Base-by-base conservation (phyloP, 2,797 vertebrate genomes). In the Esox lucius region DNA sequence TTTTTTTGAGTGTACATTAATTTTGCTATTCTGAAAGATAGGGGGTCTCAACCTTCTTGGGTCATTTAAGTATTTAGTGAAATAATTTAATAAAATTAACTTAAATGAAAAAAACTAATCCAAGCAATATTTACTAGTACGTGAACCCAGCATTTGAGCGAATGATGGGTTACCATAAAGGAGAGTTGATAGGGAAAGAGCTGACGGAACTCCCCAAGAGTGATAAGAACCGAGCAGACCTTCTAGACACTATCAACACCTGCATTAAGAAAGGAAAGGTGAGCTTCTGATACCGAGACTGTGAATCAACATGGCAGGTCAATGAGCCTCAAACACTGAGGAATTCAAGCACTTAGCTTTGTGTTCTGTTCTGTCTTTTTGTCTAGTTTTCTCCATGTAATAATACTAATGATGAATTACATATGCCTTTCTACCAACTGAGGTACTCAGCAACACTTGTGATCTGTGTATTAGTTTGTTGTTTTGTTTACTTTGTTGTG, bases 191-290 rank as follows among this genome's bases (percentile, higher is more conserved):
- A 17, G 97, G 97, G 22, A 98, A 97, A 74, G 96, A 97, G 77
- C 89, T 97, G 28, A 95, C 94, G 0, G 96, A 97, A 76, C 91
- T 99, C 79, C 95, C 96, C 73, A 97, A 94, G 89, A 97, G 96
- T 0, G 95, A 98, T 77, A 97, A 95, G 92, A 98, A 98, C 87
- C 79, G 90, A 72, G 94, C 93, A 0, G 97, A 98, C 80, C 92
- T 98, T 71, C 88, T 97, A 69, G 97, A 99, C 86, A 95, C 95
- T 71, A 98, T 99, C 91, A 97, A 97, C 83, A 95, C 91, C 1
- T 96, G 94, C 77, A 96, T 98, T 89, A 96, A 95, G 84, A 98
- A 95, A 91, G 97, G 97, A 92, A 98, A 98, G 91, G 97, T 98
- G 31, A 66, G 88, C 75, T 26, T 7, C 46, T 33, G 56, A 24